Evolutionary conservation across 2,113 vertebrate species (phyloP).

Genomic region (Daubentonia madagascariensis): DNA sequence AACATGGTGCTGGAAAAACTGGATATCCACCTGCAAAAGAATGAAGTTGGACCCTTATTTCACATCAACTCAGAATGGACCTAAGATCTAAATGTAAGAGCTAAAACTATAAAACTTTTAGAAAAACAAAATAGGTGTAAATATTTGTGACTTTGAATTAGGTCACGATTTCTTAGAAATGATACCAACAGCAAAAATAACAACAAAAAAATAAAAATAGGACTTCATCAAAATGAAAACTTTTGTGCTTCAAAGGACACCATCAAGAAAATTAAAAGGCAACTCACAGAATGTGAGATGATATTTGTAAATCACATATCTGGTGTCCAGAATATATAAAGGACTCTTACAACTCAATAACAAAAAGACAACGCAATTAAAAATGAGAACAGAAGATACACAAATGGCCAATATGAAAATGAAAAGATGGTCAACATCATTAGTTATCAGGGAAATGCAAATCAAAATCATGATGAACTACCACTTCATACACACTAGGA

Average conservation of each 20-base stretch:
- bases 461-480: neutral
- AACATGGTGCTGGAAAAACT: neutral
- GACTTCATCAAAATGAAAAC: neutral
- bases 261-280: neutral
- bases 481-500: neutral
- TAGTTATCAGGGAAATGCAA: neutral
- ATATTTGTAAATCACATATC: neutral
- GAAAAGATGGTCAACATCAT: neutral
- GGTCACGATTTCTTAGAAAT: neutral
- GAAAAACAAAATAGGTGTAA: neutral
- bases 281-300: neutral
- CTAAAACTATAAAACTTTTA: neutral
- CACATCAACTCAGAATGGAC: neutral
- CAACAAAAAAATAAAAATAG: neutral
- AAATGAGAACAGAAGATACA: constrained; percentile 12
- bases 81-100: neutral
- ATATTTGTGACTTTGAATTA: neutral
- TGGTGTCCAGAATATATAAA: neutral
- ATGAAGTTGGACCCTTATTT: neutral
- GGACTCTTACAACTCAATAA: constrained; percentile 12
- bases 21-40: neutral
- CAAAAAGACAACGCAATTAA: neutral
- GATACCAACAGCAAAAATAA: neutral
- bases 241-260: neutral
- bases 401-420: constrained; percentile 3